phyloP scores from a whole-genome alignment of 2,888 invertebrate species.

The Arrhopalites spinosus region DNA sequence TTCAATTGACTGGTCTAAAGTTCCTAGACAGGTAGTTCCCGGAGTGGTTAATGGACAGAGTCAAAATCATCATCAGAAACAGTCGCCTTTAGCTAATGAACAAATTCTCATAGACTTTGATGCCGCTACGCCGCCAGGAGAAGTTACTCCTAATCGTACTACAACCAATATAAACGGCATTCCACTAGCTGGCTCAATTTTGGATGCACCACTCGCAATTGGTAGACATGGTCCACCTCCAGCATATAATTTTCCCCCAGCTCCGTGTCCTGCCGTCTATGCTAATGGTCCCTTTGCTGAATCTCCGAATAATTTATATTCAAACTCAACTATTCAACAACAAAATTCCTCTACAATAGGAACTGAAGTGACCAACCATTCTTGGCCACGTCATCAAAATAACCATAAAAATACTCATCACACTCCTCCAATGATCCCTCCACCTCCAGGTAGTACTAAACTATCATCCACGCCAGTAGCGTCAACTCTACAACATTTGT shows the following conservation, averaged over 20 bases:
- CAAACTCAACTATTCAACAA: neutral
- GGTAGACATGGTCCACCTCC: constrained; percentile 21
- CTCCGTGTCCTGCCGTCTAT: neutral
- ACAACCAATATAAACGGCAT: neutral
- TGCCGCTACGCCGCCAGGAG: constrained; percentile 57
- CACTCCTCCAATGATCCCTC: neutral
- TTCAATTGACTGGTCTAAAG: constrained; percentile 55
- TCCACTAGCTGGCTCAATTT: constrained; percentile 4
- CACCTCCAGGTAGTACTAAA: neutral
- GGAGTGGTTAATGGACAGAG: neutral
- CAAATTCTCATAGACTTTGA: constrained; percentile 78
- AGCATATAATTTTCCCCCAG: constrained; percentile 24
- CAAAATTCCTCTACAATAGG: neutral
- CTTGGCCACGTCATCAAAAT: constrained; percentile 21
- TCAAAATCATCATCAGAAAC: neutral
- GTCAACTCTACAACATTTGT: neutral
- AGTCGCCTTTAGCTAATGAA: constrained; percentile 63
- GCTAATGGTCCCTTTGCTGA: constrained; percentile 5
- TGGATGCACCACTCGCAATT: constrained; percentile 1
- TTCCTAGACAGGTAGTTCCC: constrained; percentile 57
- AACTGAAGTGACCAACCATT: neutral
- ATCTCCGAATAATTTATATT: constrained; percentile 2
- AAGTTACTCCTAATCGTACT: constrained; percentile 1
- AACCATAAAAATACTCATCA: neutral
- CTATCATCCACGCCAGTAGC: neutral